A percentile compares a stretch with the other conserved stretches of the same genome.
phyloP scores from a whole-genome alignment of 2,113 vertebrate genomes.

The Gasterosteus nipponicus region DNA sequence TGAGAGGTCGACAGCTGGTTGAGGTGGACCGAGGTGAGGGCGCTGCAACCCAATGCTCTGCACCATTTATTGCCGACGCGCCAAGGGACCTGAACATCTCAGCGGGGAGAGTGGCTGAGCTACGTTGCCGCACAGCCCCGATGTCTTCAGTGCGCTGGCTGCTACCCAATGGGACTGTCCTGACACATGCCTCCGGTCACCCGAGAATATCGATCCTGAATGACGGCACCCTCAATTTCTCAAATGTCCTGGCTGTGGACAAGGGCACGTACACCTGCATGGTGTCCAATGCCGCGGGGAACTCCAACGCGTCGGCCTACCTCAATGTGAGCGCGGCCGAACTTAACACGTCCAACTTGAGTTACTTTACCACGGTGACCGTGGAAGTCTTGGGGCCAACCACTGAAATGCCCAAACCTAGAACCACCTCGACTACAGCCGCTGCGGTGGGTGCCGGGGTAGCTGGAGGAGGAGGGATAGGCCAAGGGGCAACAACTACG shows the following conservation, averaged over 20 bases:
- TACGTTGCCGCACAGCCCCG: constrained; percentile 91
- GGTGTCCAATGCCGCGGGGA: constrained; percentile 97
- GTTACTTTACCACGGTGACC: constrained; percentile 97
- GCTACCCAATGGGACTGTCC: constrained; percentile 91
- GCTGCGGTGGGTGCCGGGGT: constrained; percentile 60
- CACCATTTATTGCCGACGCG: constrained; percentile 94
- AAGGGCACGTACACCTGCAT: constrained; percentile 97
- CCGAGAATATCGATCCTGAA: constrained; percentile 91
- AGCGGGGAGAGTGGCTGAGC: constrained; percentile 92
- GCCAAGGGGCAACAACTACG: constrained; percentile 75
- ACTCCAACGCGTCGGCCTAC: constrained; percentile 97
- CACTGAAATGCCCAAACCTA: constrained; percentile 90
- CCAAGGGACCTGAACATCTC: constrained; percentile 95
- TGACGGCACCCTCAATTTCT: constrained; percentile 96
- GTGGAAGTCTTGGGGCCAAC: constrained; percentile 92
- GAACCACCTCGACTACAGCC: constrained; percentile 84
- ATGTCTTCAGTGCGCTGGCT: constrained; percentile 97
- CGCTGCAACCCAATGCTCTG: constrained; percentile 90
- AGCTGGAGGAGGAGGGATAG: constrained; percentile 67
- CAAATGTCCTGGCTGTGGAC: constrained; percentile 90
- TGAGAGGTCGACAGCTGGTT: constrained; percentile 93
- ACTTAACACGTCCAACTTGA: constrained; percentile 96
- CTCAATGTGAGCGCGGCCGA: constrained; percentile 96
- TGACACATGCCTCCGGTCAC: constrained; percentile 94
- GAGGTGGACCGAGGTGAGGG: constrained; percentile 93